These are phyloP conservation scores for Phaenicophaeus curvirostris DNA, from an alignment of 2,797 vertebrate species.

Conservation along the genomic window DNA sequence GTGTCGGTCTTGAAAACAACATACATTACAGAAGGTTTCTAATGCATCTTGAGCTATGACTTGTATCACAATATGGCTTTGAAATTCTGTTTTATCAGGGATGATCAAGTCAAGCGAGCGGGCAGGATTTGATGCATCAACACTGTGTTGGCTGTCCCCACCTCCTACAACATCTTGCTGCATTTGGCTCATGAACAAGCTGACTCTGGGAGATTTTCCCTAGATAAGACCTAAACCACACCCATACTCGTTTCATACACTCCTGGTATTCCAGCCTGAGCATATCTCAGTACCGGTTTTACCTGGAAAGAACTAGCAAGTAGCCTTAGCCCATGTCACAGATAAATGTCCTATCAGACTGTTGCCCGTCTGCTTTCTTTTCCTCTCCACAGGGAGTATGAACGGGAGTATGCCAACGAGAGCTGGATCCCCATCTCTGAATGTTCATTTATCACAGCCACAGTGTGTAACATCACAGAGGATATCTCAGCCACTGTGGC, in stretches of 20 bases:
- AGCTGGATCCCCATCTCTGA: constrained; percentile 74
- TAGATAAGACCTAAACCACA: background rate
- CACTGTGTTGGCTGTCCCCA: background rate
- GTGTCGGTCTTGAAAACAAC: background rate
- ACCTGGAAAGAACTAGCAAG: background rate
- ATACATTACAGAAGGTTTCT: background rate
- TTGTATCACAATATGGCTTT: background rate
- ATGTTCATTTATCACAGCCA: constrained; percentile 53
- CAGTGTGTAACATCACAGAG: constrained; percentile 74
- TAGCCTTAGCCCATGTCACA: background rate
- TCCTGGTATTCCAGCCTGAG: background rate
- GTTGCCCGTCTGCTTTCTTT: background rate
- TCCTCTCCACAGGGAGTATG: constrained; percentile 73
- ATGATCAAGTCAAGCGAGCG: background rate
- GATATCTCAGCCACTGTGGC: constrained; percentile 75
- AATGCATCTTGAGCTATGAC: background rate
- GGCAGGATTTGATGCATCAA: background rate
- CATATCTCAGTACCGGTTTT: background rate
- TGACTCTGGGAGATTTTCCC: background rate
- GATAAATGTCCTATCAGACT: rapidly evolving
- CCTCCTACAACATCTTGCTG: background rate
- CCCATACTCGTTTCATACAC: background rate
- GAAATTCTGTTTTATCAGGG: background rate
- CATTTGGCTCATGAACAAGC: background rate
- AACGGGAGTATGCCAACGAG: constrained; percentile 64